Evolutionary conservation across 2,113 vertebrate species (phyloP), one percentile per base, ranked within the genome.

Genomic region (Megalops atlanticus): DNA sequence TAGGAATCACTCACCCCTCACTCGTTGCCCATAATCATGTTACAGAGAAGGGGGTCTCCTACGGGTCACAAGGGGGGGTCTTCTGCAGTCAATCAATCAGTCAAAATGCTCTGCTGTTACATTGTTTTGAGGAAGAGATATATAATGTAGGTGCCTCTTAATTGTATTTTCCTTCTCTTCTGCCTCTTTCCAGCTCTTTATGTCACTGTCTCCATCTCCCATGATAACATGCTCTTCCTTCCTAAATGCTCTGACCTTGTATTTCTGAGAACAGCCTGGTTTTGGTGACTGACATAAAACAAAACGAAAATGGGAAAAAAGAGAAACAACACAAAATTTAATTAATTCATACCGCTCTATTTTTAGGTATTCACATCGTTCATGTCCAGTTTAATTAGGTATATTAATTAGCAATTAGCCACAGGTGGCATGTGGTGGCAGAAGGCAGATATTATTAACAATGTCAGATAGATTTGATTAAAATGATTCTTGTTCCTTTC

Each of bases 391-490:
- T 84, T 86, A 89, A 87, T 86, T 75, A 82, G 77, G 69, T 78
- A 90, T 88, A 90, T 90, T 76, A 90, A 88, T 83, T 80, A 89
- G 82, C 80, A 58, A 85, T 86, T 88, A 87, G 70, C 49, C 18
- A 79, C 82, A 79, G 83, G 83, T 89, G 85, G 86, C 27, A 75
- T 69, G n/a, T 52, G 89, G 89, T 90, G 83, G 86, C 76, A 71
- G 76, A 75, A 80, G 76, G 85, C 87, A 87, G 84, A 88, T 87
- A 78, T 89, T 83, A 88, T 90, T 87, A 93, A 89, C 83, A 89
- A 86, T 85, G 79, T 81, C 88, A 87, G 82, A 87, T 82, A 83
- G 80, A 85, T 77, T 83, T 89, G 80, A 91, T 87, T 88, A 84
- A 86, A 91, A 88, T 88, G 82, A 89, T 89, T 88, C 80, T 84